Percentiles rank a stretch among this genome's conserved stretches.
These are phyloP conservation scores for Anhinga anhinga DNA, from an alignment of 2,113 vertebrate species.

Conservation along the genomic window DNA sequence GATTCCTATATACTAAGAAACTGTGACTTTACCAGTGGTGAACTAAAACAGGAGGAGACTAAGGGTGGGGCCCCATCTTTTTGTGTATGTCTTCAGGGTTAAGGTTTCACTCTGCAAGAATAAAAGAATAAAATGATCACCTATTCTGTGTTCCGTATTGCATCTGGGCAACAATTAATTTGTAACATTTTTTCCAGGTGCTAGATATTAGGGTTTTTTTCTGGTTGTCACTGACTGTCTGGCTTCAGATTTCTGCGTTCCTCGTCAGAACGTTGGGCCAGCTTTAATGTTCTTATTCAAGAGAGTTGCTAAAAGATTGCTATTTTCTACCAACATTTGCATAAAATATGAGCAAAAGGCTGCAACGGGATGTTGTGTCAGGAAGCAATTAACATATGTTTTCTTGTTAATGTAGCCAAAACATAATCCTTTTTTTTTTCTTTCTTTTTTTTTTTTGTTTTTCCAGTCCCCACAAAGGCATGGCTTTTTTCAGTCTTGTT, in stretches of 20 bases:
- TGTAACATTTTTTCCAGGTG: not conserved
- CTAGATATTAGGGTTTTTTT: not conserved
- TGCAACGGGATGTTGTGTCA: not conserved
- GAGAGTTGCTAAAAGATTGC: not conserved
- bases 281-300: not conserved
- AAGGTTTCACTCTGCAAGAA: not conserved
- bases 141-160: not conserved
- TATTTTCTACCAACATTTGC: not conserved
- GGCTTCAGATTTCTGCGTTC: not conserved
- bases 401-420: not conserved
- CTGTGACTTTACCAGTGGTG: not conserved
- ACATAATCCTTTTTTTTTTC: not conserved
- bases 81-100: not conserved
- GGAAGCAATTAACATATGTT: not conserved
- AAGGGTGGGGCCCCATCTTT: not conserved
- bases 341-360: not conserved
- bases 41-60: not conserved
- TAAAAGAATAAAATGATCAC: not conserved
- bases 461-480: not conserved
- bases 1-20: not conserved
- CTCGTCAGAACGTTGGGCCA: not conserved
- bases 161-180: not conserved
- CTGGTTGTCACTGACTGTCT: not conserved
- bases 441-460: not conserved
- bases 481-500: not conserved